Conservation (phyloP, 2,888 invertebrate species). For the Petrolisthes cinctipes region DNA sequence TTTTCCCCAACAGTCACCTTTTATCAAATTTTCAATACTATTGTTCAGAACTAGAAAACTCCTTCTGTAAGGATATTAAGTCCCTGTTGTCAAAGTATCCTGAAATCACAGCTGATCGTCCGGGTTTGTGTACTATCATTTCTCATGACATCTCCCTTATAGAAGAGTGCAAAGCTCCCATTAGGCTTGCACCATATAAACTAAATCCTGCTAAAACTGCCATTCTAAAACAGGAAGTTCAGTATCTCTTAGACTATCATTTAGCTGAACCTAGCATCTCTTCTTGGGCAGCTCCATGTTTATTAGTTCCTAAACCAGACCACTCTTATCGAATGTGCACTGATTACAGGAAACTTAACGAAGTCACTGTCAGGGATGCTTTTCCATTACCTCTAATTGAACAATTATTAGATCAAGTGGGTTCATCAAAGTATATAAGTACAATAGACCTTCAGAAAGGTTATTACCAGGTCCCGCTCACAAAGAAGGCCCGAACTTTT, state of each 20-base stretch:
- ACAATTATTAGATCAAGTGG: background rate
- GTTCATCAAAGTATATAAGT: background rate
- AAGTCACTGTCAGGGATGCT: no score
- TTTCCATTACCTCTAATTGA: background rate
- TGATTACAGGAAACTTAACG: background rate
- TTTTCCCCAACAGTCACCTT: no score
- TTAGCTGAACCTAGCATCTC: background rate
- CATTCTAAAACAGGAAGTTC: background rate
- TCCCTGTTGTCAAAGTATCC: background rate
- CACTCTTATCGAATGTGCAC: background rate
- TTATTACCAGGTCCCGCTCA: background rate
- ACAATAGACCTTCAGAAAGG: background rate
- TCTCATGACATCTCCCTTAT: no score
- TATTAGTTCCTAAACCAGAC: background rate
- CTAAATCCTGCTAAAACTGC: no score
- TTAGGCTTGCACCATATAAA: no score
- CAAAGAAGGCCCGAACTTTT: background rate
- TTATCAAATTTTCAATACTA: no score
- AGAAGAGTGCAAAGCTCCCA: no score
- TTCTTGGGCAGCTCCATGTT: background rate
- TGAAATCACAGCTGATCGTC: background rate
- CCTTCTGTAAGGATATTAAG: background rate
- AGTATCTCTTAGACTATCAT: background rate
- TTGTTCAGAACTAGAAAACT: background rate
- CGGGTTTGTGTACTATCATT: no score